Percentiles rank a stretch among this genome's conserved stretches.
Conservation (phyloP, 1,140 invertebrate species). For the Drosophila lowei region DNA sequence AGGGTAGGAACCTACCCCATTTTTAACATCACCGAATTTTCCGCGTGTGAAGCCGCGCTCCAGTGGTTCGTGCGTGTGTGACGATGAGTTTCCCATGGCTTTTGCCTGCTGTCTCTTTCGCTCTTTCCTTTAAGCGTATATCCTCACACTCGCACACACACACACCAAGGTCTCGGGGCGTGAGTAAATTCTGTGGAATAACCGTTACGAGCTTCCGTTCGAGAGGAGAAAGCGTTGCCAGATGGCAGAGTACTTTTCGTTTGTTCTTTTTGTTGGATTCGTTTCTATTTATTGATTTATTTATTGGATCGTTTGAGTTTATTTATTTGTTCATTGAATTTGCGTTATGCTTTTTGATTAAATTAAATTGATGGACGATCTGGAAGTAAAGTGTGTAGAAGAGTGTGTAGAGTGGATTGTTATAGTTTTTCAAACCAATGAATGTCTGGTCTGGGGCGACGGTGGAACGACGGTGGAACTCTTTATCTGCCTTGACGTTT, state of each 20-base stretch:
- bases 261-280: slow-evolving; percentile 14
- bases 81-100: slow-evolving; percentile 83
- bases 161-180: slow-evolving; percentile 31
- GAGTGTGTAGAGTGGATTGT: slow-evolving; percentile 13
- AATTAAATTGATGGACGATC: slow-evolving; percentile 74
- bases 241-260: slow-evolving; percentile 30
- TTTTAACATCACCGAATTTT: slow-evolving; percentile 83
- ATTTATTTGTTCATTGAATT: slow-evolving; percentile 80
- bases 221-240: slow-evolving; percentile 52
- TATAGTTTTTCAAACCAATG: slow-evolving; percentile 10
- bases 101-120: slow-evolving; percentile 7
- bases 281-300: slow-evolving; percentile 68
- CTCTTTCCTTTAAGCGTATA: not conserved
- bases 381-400: slow-evolving; percentile 42
- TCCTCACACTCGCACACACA: too few relatives aligned
- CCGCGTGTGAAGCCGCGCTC: slow-evolving; percentile 83
- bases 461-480: not conserved
- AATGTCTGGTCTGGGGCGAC: not conserved
- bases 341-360: slow-evolving; percentile 62
- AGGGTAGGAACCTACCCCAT: slow-evolving; percentile 77
- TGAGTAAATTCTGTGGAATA: slow-evolving; percentile 69
- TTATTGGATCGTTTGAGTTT: slow-evolving; percentile 67
- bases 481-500: slow-evolving; percentile 55
- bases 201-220: slow-evolving; percentile 60
- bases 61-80: slow-evolving; percentile 83